Conservation (phyloP, 1,140 invertebrate species). For the Anoplophora glabripennis region DNA sequence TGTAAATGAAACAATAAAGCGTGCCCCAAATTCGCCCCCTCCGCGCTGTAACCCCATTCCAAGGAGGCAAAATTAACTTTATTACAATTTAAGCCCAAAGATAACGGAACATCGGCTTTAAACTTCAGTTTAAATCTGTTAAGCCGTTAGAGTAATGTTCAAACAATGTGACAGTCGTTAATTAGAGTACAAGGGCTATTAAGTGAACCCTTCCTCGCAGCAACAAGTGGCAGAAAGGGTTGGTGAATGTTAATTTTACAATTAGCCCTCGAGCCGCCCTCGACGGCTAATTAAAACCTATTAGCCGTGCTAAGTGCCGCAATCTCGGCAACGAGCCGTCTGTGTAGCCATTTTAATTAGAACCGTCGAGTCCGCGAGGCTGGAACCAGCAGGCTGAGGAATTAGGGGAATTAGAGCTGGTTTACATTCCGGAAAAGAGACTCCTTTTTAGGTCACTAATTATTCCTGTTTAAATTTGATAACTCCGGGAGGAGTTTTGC, state of each 20-base stretch:
- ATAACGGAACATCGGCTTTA: slow-evolving; percentile 15
- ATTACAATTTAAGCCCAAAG: slow-evolving; percentile 9
- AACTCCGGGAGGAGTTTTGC: too few species aligned
- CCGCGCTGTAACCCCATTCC: too few species aligned
- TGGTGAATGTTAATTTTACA: slow-evolving; percentile 23
- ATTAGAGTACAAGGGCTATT: slow-evolving; percentile 19
- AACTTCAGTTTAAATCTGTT: slow-evolving; percentile 17
- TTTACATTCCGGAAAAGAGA: too few species aligned
- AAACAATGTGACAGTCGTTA: slow-evolving; percentile 25
- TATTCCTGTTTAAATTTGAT: too few species aligned
- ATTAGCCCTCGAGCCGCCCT: slow-evolving; percentile 19
- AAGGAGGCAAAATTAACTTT: neutral
- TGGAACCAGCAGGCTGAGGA: too few species aligned
- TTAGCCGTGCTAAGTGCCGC: slow-evolving; percentile 13
- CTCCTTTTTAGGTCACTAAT: too few species aligned
- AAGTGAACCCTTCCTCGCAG: slow-evolving; percentile 19
- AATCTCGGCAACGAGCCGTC: slow-evolving; percentile 19
- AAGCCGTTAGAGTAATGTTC: slow-evolving; percentile 8
- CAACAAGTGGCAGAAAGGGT: slow-evolving; percentile 27
- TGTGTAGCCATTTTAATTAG: slow-evolving; percentile 12
- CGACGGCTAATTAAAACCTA: slow-evolving; percentile 21
- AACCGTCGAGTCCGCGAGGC: neutral
- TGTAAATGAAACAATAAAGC: too few species aligned
- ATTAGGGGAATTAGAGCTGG: too few species aligned
- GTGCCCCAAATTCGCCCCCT: too few species aligned